phyloP scores from a whole-genome alignment of 1,140 invertebrate species.

The Rhagoletis pomonella region DNA sequence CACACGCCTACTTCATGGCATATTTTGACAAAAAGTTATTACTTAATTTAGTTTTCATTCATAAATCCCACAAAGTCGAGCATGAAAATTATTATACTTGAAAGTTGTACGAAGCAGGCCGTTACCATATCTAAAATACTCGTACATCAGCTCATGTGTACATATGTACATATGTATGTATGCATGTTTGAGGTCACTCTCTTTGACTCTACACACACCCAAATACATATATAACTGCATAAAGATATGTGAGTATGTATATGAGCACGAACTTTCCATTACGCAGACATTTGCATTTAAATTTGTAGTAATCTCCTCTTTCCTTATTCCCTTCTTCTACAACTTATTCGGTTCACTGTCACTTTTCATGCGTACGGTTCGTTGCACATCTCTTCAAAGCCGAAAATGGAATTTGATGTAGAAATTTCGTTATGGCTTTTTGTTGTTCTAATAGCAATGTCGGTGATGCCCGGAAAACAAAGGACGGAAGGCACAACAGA shows the following conservation, averaged over 20 bases:
- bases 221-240: too few species aligned
- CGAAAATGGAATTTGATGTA: not conserved
- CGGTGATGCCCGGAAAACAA: not conserved
- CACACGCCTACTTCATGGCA: not conserved
- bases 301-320: not conserved
- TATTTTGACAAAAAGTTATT: conserved; percentile 17
- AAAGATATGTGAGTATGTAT: too few species aligned
- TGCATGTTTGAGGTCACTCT: too few species aligned
- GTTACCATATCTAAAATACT: too few species aligned
- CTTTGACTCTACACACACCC: too few species aligned
- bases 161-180: too few species aligned
- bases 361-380: not conserved
- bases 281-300: too few species aligned
- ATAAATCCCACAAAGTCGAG: conserved; percentile 36
- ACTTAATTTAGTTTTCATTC: conserved; percentile 40
- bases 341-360: not conserved
- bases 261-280: too few species aligned
- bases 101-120: not conserved
- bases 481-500: not conserved
- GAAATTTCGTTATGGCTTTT: not conserved
- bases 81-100: conserved; percentile 3
- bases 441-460: not conserved
- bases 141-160: too few species aligned
- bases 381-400: not conserved
- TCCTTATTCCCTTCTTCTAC: not conserved